These are phyloP conservation scores for Pseudomyrmex cubaensis DNA, from an alignment of 1,140 invertebrate species.

Conservation along the genomic window DNA sequence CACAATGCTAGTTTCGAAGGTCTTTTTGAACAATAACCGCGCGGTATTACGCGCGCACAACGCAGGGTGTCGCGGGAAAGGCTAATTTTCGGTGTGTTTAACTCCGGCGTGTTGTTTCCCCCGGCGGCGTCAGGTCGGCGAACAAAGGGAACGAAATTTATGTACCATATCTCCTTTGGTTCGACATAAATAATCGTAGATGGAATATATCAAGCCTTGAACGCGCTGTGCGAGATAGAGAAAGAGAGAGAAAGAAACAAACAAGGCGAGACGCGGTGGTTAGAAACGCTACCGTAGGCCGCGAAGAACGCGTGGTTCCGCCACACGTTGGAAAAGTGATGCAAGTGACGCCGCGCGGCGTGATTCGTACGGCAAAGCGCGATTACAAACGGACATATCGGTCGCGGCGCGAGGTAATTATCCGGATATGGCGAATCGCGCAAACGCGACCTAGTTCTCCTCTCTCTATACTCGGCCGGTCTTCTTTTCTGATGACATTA, in stretches of 20 bases:
- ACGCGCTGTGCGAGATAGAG: neutral
- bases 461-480: constrained; percentile 50
- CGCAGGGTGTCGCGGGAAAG: constrained; percentile 14
- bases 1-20: constrained; percentile 68
- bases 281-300: neutral
- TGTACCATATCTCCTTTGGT: constrained; percentile 32
- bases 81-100: constrained; percentile 20
- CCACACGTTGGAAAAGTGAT: constrained; percentile 63
- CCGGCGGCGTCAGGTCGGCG: neutral
- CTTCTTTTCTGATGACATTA: constrained; percentile 56
- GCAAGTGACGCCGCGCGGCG: constrained; percentile 54
- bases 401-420: constrained; percentile 70
- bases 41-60: neutral
- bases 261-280: neutral
- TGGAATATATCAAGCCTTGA: constrained; percentile 27
- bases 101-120: neutral
- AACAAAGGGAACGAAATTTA: constrained; percentile 35
- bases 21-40: constrained; percentile 64
- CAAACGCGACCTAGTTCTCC: constrained; percentile 73
- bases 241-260: too few species aligned
- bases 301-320: constrained; percentile 54
- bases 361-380: constrained; percentile 56
- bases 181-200: constrained; percentile 12
- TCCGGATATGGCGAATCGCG: constrained; percentile 75
- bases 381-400: constrained; percentile 59